Conservation (phyloP, 2,113 vertebrate genomes). For the Ursus arctos region DNA sequence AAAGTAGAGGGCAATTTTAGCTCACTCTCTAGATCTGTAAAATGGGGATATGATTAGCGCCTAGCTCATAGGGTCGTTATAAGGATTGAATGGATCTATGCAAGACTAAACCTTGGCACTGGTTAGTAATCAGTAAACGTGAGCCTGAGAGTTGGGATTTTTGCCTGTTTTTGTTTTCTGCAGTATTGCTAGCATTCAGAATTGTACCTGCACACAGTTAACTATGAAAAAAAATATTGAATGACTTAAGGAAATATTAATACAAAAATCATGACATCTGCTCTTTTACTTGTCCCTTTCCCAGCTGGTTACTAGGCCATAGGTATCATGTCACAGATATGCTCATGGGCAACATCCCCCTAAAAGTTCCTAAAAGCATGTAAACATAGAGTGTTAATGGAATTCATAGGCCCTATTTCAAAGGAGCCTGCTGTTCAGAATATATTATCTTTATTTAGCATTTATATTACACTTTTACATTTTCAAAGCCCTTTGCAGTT, state of each 20-base stretch:
- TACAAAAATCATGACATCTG: background rate
- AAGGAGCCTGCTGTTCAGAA: constrained; percentile 79
- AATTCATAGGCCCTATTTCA: constrained; percentile 79
- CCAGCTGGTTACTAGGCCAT: background rate
- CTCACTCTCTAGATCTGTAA: background rate
- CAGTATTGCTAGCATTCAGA: background rate
- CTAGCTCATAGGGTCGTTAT: background rate
- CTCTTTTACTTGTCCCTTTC: background rate
- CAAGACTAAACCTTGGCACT: background rate
- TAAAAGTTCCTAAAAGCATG: constrained; percentile 73
- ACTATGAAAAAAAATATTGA: background rate
- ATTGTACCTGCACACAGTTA: background rate
- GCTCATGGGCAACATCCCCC: constrained; percentile 12
- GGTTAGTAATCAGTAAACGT: background rate
- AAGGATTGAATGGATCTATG: background rate
- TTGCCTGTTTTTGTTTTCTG: background rate
- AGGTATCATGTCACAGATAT: background rate
- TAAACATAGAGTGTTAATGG: constrained; percentile 78
- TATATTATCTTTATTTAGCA: constrained; percentile 84
- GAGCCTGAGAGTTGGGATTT: background rate
- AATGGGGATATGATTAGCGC: background rate
- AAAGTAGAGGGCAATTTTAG: background rate
- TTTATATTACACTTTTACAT: constrained; percentile 81
- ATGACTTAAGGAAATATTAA: background rate
- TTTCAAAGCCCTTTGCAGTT: constrained; percentile 71